Evolutionary conservation across 2,888 invertebrate genomes (phyloP).

Genomic region (Eupithecia abbreviata): DNA sequence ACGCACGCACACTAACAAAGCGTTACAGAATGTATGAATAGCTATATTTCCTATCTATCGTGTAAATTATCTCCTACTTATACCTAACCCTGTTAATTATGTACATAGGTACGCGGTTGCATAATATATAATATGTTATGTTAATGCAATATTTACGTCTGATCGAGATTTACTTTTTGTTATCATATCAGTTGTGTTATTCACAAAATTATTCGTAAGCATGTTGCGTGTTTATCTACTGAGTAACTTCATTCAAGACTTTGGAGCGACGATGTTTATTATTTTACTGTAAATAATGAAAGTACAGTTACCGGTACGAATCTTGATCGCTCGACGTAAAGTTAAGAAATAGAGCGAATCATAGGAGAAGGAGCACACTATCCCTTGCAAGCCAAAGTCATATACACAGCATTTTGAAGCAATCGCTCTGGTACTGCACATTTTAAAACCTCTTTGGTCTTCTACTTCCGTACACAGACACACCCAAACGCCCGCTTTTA

Average conservation of each 20-base stretch:
- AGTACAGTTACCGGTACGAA: background rate
- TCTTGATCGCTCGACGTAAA: background rate
- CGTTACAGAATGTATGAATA: constrained; percentile 61
- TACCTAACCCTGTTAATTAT: constrained; percentile 46
- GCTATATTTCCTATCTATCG: constrained; percentile 44
- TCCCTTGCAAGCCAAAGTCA: background rate
- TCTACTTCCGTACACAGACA: background rate
- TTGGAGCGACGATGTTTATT: constrained; percentile 17
- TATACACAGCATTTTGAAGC: background rate
- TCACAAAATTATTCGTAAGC: constrained; percentile 66
- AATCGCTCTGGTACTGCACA: background rate
- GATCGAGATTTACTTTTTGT: constrained; percentile 48
- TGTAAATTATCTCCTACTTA: constrained; percentile 47
- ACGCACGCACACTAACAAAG: constrained; percentile 31
- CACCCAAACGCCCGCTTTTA: background rate
- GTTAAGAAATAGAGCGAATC: background rate
- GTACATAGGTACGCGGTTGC: constrained; percentile 44
- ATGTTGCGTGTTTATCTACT: constrained; percentile 65
- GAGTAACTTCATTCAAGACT: constrained; percentile 25
- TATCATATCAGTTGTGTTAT: constrained; percentile 55
- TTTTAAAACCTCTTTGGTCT: background rate
- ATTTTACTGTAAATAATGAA: constrained; percentile 8
- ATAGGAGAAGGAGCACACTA: background rate
- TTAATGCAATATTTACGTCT: constrained; percentile 26
- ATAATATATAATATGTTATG: constrained; percentile 46